A percentile compares a stretch with the other conserved stretches of the same genome.
Evolutionary conservation across 2,113 vertebrate genomes (phyloP).

Genomic region (Cyprinodon brontotheroides): DNA sequence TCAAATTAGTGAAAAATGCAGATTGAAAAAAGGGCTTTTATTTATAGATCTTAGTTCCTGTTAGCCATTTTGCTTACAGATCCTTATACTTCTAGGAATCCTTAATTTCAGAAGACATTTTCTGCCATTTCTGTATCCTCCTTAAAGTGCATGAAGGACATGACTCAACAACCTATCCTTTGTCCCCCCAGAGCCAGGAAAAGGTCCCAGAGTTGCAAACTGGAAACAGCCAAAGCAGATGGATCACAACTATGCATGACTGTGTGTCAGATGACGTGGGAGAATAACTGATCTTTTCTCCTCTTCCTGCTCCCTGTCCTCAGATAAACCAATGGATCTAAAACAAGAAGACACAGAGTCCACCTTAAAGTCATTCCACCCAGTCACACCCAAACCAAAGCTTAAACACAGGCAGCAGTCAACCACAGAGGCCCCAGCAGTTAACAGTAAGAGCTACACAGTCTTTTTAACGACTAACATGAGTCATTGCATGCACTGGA

Average conservation of each 20-base stretch:
- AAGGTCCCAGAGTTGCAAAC: conserved; percentile 50
- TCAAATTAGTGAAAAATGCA: neutral
- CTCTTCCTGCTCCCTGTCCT: conserved; percentile 52
- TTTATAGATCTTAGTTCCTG: neutral
- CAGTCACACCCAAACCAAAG: conserved; percentile 74
- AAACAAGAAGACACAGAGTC: conserved; percentile 68
- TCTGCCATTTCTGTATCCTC: conserved; percentile 30
- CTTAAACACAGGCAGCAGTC: conserved; percentile 60
- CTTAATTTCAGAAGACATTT: conserved; percentile 28
- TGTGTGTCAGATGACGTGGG: conserved; percentile 61
- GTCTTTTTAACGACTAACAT: conserved; percentile 5
- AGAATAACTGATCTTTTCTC: conserved; percentile 56
- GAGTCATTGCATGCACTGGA: neutral
- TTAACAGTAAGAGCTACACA: conserved; percentile 62
- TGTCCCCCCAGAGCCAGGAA: conserved; percentile 53
- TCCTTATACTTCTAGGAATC: conserved; percentile 21
- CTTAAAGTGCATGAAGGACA: conserved; percentile 36
- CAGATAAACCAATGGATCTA: conserved; percentile 72
- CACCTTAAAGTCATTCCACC: conserved; percentile 65
- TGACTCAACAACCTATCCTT: conserved; percentile 44
- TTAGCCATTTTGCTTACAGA: neutral
- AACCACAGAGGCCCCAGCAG: conserved; percentile 50
- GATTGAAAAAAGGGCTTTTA: neutral
- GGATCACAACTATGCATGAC: conserved; percentile 65
- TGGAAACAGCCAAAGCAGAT: conserved; percentile 71